Conservation (phyloP, 1,140 invertebrate species). For the Halyomorpha halys region DNA sequence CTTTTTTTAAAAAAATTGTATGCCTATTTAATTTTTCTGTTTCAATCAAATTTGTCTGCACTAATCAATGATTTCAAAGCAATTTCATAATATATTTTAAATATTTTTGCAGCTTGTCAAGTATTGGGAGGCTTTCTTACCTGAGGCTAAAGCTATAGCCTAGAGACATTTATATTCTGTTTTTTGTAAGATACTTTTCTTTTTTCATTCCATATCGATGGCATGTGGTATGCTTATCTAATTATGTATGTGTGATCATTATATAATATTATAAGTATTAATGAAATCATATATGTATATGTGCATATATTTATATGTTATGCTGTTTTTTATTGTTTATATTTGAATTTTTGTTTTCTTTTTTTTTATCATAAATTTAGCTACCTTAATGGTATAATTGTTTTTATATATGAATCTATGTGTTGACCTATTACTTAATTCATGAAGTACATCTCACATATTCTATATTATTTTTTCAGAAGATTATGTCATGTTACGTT, state of each 20-base stretch:
- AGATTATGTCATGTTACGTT: no score
- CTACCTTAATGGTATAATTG: no score
- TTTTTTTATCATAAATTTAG: no score
- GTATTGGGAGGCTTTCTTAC: constrained; percentile 89
- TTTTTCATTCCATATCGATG: not conserved
- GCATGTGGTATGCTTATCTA: not conserved
- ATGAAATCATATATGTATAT: no score
- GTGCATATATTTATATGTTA: no score
- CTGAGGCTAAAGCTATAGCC: constrained; percentile 74
- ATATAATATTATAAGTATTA: not conserved
- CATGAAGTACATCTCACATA: no score
- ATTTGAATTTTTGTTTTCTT: no score
- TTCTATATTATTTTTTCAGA: no score
- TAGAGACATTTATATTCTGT: constrained; percentile 15
- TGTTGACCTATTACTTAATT: no score
- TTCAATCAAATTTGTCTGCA: not conserved
- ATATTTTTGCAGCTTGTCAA: constrained; percentile 65
- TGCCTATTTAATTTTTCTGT: not conserved
- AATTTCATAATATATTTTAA: constrained; percentile 13
- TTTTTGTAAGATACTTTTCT: constrained; percentile 3
- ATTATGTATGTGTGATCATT: constrained; percentile 4
- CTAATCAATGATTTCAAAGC: not conserved
- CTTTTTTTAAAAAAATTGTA: not conserved
- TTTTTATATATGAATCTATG: no score
- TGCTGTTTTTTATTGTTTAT: no score